phyloP scores from a whole-genome alignment of 2,888 invertebrate genomes.

The Euclidia mi region DNA sequence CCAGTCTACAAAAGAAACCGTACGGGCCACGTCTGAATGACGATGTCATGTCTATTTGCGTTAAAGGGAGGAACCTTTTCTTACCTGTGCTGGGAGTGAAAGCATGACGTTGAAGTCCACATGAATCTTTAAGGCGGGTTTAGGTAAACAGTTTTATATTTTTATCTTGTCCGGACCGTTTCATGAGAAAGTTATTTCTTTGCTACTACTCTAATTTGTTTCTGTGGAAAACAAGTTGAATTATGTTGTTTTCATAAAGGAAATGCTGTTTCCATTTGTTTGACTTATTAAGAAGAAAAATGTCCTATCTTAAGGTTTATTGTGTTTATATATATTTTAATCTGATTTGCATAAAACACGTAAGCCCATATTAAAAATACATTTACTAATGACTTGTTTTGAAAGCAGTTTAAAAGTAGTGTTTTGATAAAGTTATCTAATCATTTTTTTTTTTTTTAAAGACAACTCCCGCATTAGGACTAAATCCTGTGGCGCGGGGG shows the following conservation, averaged over 20 bases:
- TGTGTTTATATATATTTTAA: no score
- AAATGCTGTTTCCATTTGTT: background rate
- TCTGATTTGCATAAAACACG: no score
- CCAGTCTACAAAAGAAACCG: constrained; percentile 27
- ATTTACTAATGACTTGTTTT: no score
- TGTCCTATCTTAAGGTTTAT: no score
- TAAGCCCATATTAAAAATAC: no score
- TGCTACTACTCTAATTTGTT: constrained; percentile 28
- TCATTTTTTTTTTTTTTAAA: no score
- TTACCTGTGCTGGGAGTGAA: constrained; percentile 73
- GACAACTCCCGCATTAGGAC: no score
- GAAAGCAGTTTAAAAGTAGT: no score
- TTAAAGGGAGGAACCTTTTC: constrained; percentile 77
- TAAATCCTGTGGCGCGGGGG: no score
- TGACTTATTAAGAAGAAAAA: no score
- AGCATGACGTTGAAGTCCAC: constrained; percentile 74
- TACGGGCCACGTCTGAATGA: constrained; percentile 75
- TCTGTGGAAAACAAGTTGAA: constrained; percentile 15
- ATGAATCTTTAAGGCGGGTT: constrained; percentile 77
- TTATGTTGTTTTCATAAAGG: background rate
- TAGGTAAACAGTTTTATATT: constrained; percentile 73
- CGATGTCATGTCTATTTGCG: constrained; percentile 87
- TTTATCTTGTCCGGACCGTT: constrained; percentile 50
- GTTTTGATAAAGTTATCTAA: no score
- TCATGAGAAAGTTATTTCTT: constrained; percentile 35